These are phyloP conservation scores for Pteria penguin DNA, from an alignment of 2,888 invertebrate species.

Conservation along the genomic window DNA sequence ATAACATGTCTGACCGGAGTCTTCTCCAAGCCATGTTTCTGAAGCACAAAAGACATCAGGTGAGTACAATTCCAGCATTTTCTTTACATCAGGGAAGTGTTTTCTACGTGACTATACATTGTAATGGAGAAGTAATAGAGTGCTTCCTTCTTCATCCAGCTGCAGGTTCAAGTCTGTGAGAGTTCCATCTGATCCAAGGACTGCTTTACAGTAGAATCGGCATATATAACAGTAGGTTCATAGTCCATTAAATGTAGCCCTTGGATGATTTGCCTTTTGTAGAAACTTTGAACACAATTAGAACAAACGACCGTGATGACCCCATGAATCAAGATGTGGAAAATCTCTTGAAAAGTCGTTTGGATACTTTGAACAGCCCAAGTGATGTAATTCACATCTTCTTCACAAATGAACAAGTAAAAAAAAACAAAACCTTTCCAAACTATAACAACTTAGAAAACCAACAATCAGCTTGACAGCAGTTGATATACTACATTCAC, in stretches of 20 bases:
- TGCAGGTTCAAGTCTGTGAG: not conserved
- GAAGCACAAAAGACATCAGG: constrained; percentile 5
- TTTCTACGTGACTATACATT: constrained; percentile 9
- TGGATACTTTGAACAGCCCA: not conserved
- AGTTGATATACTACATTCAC: not conserved
- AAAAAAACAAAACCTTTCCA: constrained; percentile 25
- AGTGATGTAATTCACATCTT: constrained; percentile 6
- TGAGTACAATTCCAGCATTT: constrained; percentile 1
- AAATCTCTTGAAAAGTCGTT: not conserved
- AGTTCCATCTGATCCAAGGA: not conserved
- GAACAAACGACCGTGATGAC: not conserved
- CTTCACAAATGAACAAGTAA: constrained; percentile 4
- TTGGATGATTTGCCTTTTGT: not conserved
- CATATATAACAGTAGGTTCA: constrained; percentile 14
- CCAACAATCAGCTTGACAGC: constrained; percentile 3
- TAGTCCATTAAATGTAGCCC: constrained; percentile 21
- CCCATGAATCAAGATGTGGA: not conserved
- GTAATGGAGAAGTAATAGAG: not conserved
- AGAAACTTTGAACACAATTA: not conserved
- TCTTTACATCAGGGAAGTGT: constrained; percentile 4
- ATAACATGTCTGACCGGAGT: not conserved
- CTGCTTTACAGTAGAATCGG: constrained; percentile 2
- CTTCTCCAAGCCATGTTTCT: constrained; percentile 12
- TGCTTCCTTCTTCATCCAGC: not conserved
- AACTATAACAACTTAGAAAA: constrained; percentile 15